These are phyloP conservation scores for Volucella inanis DNA, from an alignment of 2,888 invertebrate genomes.

Conservation along the genomic window DNA sequence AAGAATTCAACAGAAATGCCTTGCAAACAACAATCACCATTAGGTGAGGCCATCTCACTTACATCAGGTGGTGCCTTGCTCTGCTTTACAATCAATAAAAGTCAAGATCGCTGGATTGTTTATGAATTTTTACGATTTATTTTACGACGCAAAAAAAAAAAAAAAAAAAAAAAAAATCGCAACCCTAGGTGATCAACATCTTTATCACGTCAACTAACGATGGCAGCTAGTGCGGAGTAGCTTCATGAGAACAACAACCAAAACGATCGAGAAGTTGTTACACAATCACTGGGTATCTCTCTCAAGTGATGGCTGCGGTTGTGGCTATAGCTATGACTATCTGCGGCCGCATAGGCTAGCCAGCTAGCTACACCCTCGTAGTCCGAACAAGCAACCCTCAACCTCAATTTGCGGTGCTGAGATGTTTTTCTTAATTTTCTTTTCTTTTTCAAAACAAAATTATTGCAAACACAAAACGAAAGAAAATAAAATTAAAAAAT, in stretches of 20 bases:
- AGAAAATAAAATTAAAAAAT: constrained; percentile 19
- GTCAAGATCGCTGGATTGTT: constrained; percentile 17
- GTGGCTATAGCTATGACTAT: too few relatives aligned
- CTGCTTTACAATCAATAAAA: constrained; percentile 31
- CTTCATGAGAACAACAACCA: constrained; percentile 14
- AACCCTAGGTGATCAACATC: constrained; percentile 51
- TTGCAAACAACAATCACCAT: not conserved
- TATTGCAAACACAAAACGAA: constrained; percentile 24
- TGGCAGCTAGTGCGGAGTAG: not conserved
- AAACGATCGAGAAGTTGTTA: constrained; percentile 31
- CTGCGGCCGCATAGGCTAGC: not conserved
- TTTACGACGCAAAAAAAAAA: constrained; percentile 30
- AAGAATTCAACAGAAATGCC: too few relatives aligned
- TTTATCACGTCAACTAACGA: constrained; percentile 26
- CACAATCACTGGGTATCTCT: constrained; percentile 18
- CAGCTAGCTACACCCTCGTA: constrained; percentile 35
- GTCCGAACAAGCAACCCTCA: constrained; percentile 2
- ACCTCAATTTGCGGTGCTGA: constrained; percentile 28
- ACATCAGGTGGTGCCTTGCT: not conserved
- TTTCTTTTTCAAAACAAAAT: constrained; percentile 37
- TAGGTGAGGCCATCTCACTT: not conserved
- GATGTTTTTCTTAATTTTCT: constrained; percentile 43
- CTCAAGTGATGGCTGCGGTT: not conserved
- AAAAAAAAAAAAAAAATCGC: constrained; percentile 23
- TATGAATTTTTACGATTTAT: constrained; percentile 33